Base-by-base conservation (phyloP, 2,113 vertebrate species). In the Panurus biarmicus region DNA sequence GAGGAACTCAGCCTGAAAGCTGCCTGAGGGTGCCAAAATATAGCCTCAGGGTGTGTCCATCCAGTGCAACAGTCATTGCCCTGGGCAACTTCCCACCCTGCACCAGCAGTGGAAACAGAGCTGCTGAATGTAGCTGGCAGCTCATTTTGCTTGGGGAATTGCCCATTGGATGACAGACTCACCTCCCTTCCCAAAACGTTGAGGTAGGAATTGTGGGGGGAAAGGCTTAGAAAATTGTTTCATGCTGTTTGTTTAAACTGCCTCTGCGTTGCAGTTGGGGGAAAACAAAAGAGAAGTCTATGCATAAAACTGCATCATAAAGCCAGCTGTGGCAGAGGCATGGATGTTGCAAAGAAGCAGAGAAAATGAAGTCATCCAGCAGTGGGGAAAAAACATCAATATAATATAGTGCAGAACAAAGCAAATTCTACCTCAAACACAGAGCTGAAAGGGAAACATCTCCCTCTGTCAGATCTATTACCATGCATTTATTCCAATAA, bases 301-400 rank as follows among this genome's bases (percentile, higher is more conserved):
- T 42, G 1, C 66, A 82, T 66, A 56, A 95, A 90, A 61, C 60
- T 10, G 5, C 70, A 71, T 95, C 69, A 58, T 78, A 89, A 69
- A 94, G 67, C 83, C 95, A 95, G 82, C 65, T 89, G 89, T 77
- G 78, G 85, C 56, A 83, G 76, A 94, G 82, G 65, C 85, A 87
- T 1, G 61, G 77, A 79, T 24, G n/a, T 15, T 56, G 78, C 90
- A 92, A 75, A 64, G 75, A 77, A 86, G 73, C 60, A 81, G 60
- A 96, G 79, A 62, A 90, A 94, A 96, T 85, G 91, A 97, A 97
- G 91, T 96, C 94, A 96, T 94, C 82, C 85, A 70, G 75, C 79
- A 94, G 67, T 33, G 65, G 74, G 44, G 64, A 64, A 87, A 76
- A 92, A 33, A 8, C 70, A 90, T 91, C 93, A 81, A 89, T 91